phyloP scores from a whole-genome alignment of 1,140 invertebrate species.

The Sycophaga agraensis region DNA sequence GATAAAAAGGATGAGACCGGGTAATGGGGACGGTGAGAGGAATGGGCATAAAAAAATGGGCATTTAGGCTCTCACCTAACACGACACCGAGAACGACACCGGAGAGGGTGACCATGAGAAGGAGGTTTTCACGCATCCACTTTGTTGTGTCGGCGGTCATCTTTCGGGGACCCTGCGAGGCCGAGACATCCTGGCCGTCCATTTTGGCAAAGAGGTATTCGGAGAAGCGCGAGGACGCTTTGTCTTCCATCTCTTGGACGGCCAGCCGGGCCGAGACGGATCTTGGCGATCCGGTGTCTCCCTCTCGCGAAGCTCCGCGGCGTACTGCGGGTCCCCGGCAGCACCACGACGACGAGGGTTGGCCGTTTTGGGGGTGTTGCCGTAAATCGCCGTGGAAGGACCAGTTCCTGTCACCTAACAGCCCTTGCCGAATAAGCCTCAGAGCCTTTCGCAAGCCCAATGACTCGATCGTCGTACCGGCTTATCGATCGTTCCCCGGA shows the following conservation, averaged over 20 bases:
- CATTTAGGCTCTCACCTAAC: conserved; percentile 64
- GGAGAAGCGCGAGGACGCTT: conserved; percentile 63
- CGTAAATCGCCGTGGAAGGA: conserved; percentile 54
- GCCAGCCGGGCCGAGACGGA: conserved; percentile 41
- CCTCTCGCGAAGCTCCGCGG: conserved; percentile 53
- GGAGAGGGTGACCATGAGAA: conserved; percentile 75
- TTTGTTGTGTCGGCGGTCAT: conserved; percentile 65
- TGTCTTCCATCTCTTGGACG: conserved; percentile 55
- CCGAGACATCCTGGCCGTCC: conserved; percentile 62
- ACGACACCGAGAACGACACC: conserved; percentile 75
- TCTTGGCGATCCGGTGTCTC: conserved; percentile 43
- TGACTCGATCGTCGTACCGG: conserved; percentile 50
- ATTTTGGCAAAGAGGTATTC: conserved; percentile 77
- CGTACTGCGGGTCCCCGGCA: conserved; percentile 55
- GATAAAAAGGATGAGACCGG: too few relatives aligned
- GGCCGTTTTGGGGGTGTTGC: conserved; percentile 58
- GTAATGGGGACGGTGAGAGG: too few relatives aligned
- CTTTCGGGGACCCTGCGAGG: conserved; percentile 65
- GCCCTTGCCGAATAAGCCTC: conserved; percentile 45
- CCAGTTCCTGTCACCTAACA: conserved; percentile 51
- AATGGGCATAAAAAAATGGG: background rate
- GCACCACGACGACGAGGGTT: conserved; percentile 55
- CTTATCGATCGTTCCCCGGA: conserved; percentile 29
- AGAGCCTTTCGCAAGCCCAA: conserved; percentile 46
- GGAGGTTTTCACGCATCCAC: conserved; percentile 73